Conservation (phyloP, 2,113 vertebrate genomes). For the Acanthochromis polyacanthus region DNA sequence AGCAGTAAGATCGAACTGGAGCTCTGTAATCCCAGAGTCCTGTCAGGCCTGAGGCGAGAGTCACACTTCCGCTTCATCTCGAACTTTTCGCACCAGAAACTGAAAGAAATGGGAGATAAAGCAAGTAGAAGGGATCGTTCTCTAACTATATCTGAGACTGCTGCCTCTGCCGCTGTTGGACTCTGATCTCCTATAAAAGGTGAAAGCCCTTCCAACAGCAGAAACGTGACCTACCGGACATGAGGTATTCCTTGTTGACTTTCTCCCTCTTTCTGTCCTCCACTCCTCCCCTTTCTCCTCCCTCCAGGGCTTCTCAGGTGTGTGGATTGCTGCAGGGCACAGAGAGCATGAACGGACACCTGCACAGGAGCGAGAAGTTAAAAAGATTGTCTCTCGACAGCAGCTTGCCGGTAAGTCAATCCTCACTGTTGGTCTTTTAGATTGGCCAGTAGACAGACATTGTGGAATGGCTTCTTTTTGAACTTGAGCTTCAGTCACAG, state of each 20-base stretch:
- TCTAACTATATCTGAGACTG: neutral
- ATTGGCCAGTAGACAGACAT: constrained; percentile 4
- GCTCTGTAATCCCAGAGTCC: constrained; percentile 1
- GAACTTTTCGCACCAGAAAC: neutral
- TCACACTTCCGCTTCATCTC: neutral
- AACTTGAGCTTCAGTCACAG: too few relatives aligned
- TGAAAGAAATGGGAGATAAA: neutral
- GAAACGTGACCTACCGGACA: constrained; percentile 46
- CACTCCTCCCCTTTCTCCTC: constrained; percentile 51
- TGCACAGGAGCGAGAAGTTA: constrained; percentile 85
- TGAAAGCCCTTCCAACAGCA: constrained; percentile 31
- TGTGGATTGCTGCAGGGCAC: constrained; percentile 72
- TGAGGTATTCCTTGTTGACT: constrained; percentile 55
- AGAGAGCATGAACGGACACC: constrained; percentile 83
- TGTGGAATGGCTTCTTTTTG: neutral
- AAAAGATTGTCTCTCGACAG: constrained; percentile 89
- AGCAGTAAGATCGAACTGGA: constrained; percentile 2
- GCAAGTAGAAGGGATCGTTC: neutral
- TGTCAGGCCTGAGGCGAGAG: neutral
- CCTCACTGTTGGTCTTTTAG: neutral
- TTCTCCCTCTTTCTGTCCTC: constrained; percentile 30
- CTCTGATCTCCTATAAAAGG: constrained; percentile 57
- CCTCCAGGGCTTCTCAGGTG: constrained; percentile 70
- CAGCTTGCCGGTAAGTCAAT: constrained; percentile 87
- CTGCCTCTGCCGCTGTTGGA: constrained; percentile 32